A percentile compares a stretch with the other conserved stretches of the same genome.
Conservation (phyloP, 2,888 invertebrate species). For the Vesta saturnalis region DNA sequence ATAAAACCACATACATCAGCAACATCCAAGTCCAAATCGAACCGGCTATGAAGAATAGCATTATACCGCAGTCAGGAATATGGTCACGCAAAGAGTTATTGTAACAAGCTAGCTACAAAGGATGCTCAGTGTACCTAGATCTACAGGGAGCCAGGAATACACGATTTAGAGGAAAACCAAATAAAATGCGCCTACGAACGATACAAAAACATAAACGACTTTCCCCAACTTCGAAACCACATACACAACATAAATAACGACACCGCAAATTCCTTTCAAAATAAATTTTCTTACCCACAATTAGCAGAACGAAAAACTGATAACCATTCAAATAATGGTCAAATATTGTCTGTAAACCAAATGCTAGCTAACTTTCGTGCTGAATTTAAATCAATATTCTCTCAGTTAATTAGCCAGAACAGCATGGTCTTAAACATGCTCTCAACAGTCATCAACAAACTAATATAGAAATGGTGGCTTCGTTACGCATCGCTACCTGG, state of each 20-base stretch:
- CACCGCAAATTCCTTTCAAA: not conserved
- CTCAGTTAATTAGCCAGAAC: conserved; percentile 10
- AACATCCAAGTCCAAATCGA: conserved; percentile 12
- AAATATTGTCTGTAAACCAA: not conserved
- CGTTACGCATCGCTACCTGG: not conserved
- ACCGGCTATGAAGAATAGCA: conserved; percentile 11
- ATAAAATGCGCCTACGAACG: not conserved
- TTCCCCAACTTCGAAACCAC: not conserved
- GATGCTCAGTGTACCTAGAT: not conserved
- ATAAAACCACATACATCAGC: conserved; percentile 12
- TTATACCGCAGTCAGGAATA: conserved; percentile 13
- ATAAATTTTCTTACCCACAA: not conserved
- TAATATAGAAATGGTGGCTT: not conserved
- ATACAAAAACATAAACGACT: not conserved
- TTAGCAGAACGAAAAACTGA: not conserved
- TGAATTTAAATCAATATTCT: conserved; percentile 14
- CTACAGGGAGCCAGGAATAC: not conserved
- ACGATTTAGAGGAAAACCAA: not conserved
- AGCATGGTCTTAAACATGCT: conserved; percentile 17
- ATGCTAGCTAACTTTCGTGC: not conserved
- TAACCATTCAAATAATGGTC: not conserved
- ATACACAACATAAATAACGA: not conserved
- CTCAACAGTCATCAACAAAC: not conserved
- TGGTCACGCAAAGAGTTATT: conserved; percentile 18
- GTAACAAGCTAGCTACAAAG: conserved; percentile 6